Percentiles rank a stretch among this genome's conserved stretches.
Evolutionary conservation across 2,888 invertebrate genomes (phyloP).

Genomic region (Anthophora plumipes): DNA sequence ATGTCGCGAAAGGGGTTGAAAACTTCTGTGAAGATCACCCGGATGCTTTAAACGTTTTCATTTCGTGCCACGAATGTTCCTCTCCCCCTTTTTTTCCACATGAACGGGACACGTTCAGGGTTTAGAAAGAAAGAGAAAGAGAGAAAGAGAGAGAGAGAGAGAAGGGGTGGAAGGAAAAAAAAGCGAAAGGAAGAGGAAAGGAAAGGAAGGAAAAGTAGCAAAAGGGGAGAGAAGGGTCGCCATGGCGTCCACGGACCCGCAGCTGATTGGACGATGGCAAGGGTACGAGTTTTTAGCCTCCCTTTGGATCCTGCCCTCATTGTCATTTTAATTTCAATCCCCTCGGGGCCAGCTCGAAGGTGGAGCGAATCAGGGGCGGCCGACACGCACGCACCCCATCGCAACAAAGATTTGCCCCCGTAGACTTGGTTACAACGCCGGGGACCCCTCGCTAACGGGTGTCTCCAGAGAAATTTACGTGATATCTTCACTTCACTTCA

Average conservation of each 20-base stretch:
- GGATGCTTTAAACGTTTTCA: slow-evolving; percentile 69
- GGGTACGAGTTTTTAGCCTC: slow-evolving; percentile 82
- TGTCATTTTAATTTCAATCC: slow-evolving; percentile 84
- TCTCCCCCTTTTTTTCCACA: background rate
- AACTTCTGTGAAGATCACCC: slow-evolving; percentile 62
- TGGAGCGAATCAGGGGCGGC: slow-evolving; percentile 66
- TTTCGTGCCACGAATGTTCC: slow-evolving; percentile 55
- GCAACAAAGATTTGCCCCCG: slow-evolving; percentile 74
- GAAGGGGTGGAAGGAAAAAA: slow-evolving; percentile 10
- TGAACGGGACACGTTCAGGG: background rate
- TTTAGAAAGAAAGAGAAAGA: slow-evolving; percentile 16
- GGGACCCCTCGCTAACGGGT: slow-evolving; percentile 61
- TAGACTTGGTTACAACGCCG: slow-evolving; percentile 72
- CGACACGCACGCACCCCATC: slow-evolving; percentile 74
- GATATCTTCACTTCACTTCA: background rate
- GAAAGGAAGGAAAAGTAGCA: slow-evolving; percentile 30
- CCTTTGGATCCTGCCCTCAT: slow-evolving; percentile 82
- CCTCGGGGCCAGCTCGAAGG: slow-evolving; percentile 69
- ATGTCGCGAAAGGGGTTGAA: slow-evolving; percentile 68
- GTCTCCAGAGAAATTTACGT: slow-evolving; percentile 38
- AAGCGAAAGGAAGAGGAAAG: slow-evolving; percentile 31
- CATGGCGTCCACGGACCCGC: slow-evolving; percentile 79
- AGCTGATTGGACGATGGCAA: slow-evolving; percentile 81
- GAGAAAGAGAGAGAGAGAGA: background rate
- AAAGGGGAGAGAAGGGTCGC: slow-evolving; percentile 67